Base-by-base conservation (phyloP, 1,140 invertebrate genomes). In the Colletes latitarsis region DNA sequence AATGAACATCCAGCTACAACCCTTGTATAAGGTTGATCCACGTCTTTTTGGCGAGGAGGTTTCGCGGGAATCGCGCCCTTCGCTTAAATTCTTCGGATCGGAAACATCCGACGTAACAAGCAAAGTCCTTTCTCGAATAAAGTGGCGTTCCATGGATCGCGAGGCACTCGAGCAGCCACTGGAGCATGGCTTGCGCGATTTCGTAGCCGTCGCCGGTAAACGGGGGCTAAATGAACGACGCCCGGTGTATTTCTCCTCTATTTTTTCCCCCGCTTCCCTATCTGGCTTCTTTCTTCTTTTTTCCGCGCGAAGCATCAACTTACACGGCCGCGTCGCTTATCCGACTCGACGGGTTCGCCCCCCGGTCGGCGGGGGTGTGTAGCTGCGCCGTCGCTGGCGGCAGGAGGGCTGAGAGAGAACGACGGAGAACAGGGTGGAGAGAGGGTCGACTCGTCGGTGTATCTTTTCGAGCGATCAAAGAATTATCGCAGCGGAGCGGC, bases 401-500 rank as follows among this genome's bases (percentile, higher is more conserved):
- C 17, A 55, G 30, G 10, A 15, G 41, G 49, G 41, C 30, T 43
- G 43, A 5, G 62, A 19, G 70, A 21, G 15, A 19, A 62, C 6
- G 30, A 17, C 57, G 55, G 60, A 46, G 66, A 53, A 46, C 49
- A 39, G 21, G 14, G 21, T 19, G 58, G 66, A 12, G 67, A 74
- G 52, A 41, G 64, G 58, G 53, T 30, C 69, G 14, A 57, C 70
- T 79, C 79, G 82, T 78, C 75, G 85, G 83, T 84, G 85, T 87
- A 90, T 90, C 88, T 91, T 89, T 89, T 86, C 83, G 85, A 90
- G 86, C 88, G 90, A 92, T 92, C 90, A 92, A 92, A 93, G 91
- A 92, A 92, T 92, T 91, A 93, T 89, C 89, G 84, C 74, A 83
- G 80, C 64, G 76, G 81, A 77, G 81, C 81, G 83, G 82, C 76